phyloP scores from a whole-genome alignment of 2,888 invertebrate species.

The Drosophila lutescens region DNA sequence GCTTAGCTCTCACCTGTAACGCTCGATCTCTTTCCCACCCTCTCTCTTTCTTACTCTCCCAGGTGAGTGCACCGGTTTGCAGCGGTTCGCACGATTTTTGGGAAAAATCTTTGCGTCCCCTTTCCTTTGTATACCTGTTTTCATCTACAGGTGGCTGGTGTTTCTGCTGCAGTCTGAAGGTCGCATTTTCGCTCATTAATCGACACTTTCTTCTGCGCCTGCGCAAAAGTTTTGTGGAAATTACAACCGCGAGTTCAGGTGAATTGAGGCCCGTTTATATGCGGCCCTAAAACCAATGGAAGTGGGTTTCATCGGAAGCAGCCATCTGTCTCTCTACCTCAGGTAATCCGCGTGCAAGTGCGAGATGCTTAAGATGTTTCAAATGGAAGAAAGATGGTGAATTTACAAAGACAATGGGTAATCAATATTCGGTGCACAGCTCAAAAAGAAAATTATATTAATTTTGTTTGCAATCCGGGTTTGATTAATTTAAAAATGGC shows the following conservation, averaged over 20 bases:
- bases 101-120: constrained; percentile 59
- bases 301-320: constrained; percentile 13
- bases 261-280: constrained; percentile 52
- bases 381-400: neutral
- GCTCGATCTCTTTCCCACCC: constrained; percentile 19
- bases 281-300: constrained; percentile 1
- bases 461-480: no score
- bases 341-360: neutral
- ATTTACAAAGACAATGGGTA: neutral
- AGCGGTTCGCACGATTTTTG: constrained; percentile 59
- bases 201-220: constrained; percentile 72
- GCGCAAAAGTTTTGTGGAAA: constrained; percentile 43
- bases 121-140: constrained; percentile 61
- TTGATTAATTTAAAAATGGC: no score
- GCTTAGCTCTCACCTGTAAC: constrained; percentile 51
- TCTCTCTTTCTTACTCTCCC: constrained; percentile 18
- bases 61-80: constrained; percentile 59
- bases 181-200: constrained; percentile 77
- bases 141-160: constrained; percentile 44
- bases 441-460: no score
- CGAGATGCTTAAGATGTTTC: neutral
- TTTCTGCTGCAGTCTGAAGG: constrained; percentile 63
- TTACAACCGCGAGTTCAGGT: constrained; percentile 39
- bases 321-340: neutral
- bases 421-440: neutral